Conservation (phyloP, 2,113 vertebrate genomes). For the Neomonachus schauinslandi region DNA sequence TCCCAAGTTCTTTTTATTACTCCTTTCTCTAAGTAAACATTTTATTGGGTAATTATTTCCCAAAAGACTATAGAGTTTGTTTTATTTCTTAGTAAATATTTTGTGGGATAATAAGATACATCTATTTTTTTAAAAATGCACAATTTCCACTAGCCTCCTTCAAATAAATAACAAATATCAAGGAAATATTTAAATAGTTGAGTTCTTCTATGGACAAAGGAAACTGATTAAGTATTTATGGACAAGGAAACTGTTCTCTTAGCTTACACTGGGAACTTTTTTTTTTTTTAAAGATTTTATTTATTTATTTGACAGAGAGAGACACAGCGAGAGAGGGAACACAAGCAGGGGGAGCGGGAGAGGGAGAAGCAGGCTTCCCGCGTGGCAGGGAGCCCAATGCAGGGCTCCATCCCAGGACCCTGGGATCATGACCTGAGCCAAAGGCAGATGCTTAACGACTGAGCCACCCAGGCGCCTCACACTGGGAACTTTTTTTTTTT, state of each 20-base stretch:
- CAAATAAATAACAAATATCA: background rate
- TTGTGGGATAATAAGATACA: background rate
- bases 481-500: background rate
- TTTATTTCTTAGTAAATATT: slow-evolving; percentile 33
- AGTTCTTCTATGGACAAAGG: background rate
- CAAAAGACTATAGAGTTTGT: background rate
- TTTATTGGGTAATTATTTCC: background rate
- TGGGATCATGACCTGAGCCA: no score
- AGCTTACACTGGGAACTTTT: background rate
- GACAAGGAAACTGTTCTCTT: background rate
- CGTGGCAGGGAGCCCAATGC: no score
- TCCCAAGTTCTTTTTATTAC: background rate
- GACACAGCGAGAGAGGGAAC: no score
- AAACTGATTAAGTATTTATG: background rate
- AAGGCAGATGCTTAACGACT: no score
- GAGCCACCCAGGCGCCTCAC: no score
- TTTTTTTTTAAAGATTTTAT: no score
- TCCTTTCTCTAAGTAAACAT: background rate
- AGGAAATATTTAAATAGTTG: background rate
- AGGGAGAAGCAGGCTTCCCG: no score
- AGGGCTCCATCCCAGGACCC: no score
- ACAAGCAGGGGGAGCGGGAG: no score
- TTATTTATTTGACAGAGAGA: no score
- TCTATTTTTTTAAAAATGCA: background rate
- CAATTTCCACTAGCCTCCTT: background rate